A percentile compares a stretch with the other conserved stretches of the same genome.
phyloP scores from a whole-genome alignment of 2,797 vertebrate genomes.

The Eulemur coronatus region DNA sequence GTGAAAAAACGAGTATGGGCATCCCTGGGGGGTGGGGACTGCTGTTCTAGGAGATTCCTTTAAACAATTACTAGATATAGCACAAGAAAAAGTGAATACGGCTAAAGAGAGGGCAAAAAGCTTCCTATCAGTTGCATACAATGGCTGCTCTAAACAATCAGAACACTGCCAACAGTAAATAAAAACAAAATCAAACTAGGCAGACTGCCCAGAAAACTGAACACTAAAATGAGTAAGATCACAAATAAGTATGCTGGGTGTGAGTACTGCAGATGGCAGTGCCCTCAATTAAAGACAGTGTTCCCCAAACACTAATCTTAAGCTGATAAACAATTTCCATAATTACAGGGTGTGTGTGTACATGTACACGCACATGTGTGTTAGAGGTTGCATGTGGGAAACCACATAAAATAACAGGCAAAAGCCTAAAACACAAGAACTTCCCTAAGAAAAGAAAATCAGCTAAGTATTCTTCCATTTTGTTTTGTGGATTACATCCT shows the following conservation, averaged over 20 bases:
- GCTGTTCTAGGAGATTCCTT: not conserved
- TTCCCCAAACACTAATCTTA: conserved; percentile 14
- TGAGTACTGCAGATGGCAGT: not conserved
- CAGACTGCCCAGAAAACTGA: not conserved
- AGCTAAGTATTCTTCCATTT: not conserved
- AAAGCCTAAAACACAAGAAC: not conserved
- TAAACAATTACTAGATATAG: not conserved
- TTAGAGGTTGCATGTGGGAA: not conserved
- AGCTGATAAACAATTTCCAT: not conserved
- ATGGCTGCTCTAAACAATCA: not conserved
- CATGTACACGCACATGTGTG: not conserved
- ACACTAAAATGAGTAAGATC: not conserved
- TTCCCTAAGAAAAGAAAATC: not conserved
- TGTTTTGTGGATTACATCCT: not conserved
- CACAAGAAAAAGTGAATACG: not conserved
- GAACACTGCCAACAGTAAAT: not conserved
- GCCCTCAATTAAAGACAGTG: not conserved
- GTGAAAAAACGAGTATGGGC: not conserved
- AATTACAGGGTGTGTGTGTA: not conserved
- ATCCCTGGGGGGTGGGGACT: not conserved
- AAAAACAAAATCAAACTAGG: not conserved
- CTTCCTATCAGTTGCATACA: not conserved
- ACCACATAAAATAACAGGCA: not conserved
- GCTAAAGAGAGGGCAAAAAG: not conserved
- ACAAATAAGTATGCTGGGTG: not conserved